phyloP scores from a whole-genome alignment of 2,797 vertebrate genomes.

The Spinus pinus region DNA sequence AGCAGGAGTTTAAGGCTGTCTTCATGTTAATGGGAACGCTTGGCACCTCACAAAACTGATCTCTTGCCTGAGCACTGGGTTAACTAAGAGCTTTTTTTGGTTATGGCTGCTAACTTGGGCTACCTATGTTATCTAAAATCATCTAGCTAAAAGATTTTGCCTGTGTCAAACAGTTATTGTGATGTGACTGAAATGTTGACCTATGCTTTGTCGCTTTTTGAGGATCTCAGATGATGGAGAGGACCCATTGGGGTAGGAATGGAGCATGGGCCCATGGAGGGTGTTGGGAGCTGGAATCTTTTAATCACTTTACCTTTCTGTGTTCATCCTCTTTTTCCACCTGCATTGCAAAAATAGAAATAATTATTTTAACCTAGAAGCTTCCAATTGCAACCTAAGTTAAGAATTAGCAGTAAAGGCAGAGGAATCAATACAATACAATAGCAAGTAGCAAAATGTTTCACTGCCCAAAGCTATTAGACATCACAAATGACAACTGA shows the following conservation, averaged over 20 bases:
- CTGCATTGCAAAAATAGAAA: not conserved
- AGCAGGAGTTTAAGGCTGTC: not conserved
- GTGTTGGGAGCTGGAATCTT: not conserved
- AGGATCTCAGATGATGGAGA: not conserved
- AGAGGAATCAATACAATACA: not conserved
- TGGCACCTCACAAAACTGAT: not conserved
- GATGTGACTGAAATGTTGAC: not conserved
- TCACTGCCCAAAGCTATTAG: not conserved
- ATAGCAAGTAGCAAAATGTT: not conserved
- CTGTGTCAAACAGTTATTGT: fast-evolving
- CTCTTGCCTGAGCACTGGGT: not conserved
- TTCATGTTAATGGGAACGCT: not conserved
- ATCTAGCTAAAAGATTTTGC: not conserved
- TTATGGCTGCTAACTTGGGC: not conserved
- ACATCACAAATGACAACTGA: not conserved
- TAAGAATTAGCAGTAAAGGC: not conserved
- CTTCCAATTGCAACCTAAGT: not conserved
- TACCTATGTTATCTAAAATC: not conserved
- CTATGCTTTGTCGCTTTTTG: not conserved
- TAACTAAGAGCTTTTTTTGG: not conserved
- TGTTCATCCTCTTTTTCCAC: not conserved
- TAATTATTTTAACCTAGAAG: not conserved
- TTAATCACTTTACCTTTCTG: not conserved
- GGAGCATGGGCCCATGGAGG: fast-evolving
- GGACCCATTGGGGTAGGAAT: not conserved